phyloP scores from a whole-genome alignment of 2,888 invertebrate species.

The Thyatira batis region DNA sequence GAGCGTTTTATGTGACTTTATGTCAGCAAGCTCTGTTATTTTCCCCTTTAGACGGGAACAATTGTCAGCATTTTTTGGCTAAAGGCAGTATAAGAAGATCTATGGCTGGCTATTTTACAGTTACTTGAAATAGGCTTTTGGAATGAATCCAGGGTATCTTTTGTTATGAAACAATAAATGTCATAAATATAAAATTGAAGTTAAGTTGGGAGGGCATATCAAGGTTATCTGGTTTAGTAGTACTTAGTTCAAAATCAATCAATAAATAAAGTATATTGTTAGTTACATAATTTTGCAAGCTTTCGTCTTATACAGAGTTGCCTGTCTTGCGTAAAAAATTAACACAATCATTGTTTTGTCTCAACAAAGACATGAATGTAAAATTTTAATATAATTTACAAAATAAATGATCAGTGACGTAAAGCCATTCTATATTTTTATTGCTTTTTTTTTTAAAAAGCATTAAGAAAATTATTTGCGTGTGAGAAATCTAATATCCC shows the following conservation, averaged over 20 bases:
- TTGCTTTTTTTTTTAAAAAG: too few species aligned
- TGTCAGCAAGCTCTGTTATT: conserved; percentile 1
- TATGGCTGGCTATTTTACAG: not conserved
- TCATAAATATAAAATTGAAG: not conserved
- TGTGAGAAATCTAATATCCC: too few species aligned
- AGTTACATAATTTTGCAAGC: too few species aligned
- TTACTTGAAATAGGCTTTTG: not conserved
- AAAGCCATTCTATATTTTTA: too few species aligned
- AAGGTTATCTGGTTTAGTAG: not conserved
- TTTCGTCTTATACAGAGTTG: too few species aligned
- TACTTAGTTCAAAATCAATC: not conserved
- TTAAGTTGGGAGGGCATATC: not conserved
- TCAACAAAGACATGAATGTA: too few species aligned
- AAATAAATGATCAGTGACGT: too few species aligned
- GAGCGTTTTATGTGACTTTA: conserved; percentile 6
- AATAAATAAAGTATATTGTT: too few species aligned
- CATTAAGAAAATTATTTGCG: too few species aligned
- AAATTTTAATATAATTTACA: too few species aligned
- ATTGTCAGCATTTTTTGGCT: not conserved
- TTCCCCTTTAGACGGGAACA: not conserved
- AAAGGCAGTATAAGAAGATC: not conserved
- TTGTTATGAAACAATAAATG: not conserved
- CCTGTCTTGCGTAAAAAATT: too few species aligned
- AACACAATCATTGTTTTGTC: too few species aligned
- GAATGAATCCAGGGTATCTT: not conserved